Base-by-base conservation (phyloP, 2,888 invertebrate genomes). In the Atherix ibis region DNA sequence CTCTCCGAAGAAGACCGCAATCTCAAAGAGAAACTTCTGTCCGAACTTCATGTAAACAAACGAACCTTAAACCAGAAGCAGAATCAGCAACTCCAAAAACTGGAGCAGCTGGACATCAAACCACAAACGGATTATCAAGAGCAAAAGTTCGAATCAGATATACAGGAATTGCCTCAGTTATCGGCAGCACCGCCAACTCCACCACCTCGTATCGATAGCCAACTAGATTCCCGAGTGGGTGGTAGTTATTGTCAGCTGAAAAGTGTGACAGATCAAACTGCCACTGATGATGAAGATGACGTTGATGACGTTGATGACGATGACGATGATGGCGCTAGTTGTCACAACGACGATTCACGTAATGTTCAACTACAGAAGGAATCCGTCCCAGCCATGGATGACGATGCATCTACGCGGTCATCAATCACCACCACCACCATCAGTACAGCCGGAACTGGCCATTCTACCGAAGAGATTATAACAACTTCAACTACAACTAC, bases 21-120 rank as follows among this genome's bases (percentile, higher is more conserved):
- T 15, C 8, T 43, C 12, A 40, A 39, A 16, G 43, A 43, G 18
- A 42, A 43, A 30, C 28, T 43, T 29, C 34, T 43, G 34, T 36
- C 38, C 2, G 35, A 39, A 34, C 30, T 43, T 17, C 34, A 40
- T 39, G 41, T 43, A 13, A 31, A 36, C 17, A 34, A 36, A 12
- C 36, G 15, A 19, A 29, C 27, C 17, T n/a, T n/a, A n/a, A 28
- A 25, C 16, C 22, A 22, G n/a, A 13, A 34, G n/a, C 5, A 25
- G 25, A n/a, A 24, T n/a, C 25, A 26, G 4, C 9, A 19, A 25
- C n/a, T n/a, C n/a, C 25, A 16, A 16, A 14, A 18, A 2, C 14
- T 13, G 16, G 28, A 32, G 22, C 22, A 22, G 22, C 10, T 22
- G 22, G n/a, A n/a, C n/a, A n/a, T n/a, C n/a, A n/a, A n/a, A n/a